These are phyloP conservation scores for Cyprinodon variegatus DNA, from an alignment of 2,113 vertebrate species.

Conservation along the genomic window DNA sequence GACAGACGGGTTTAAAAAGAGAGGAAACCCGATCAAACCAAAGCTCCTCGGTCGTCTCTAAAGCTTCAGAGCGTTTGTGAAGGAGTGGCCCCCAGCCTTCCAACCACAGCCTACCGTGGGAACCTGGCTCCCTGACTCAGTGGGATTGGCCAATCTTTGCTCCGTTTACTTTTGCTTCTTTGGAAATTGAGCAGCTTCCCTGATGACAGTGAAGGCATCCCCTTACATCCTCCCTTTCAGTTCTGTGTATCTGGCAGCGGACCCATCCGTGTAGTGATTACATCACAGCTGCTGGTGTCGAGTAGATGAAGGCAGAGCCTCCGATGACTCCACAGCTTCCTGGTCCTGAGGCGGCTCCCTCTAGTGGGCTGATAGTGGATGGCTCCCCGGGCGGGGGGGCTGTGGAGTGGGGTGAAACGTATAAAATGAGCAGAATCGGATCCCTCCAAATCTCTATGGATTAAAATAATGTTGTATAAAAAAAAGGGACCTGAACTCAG, in stretches of 20 bases:
- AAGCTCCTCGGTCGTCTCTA: neutral
- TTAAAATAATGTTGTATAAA: no score
- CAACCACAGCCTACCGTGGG: neutral
- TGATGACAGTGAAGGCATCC: neutral
- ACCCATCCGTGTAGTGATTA: neutral
- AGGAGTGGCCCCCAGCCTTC: neutral
- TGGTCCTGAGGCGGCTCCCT: neutral
- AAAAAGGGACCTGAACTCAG: no score
- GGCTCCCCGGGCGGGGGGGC: no score
- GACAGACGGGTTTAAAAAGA: no score
- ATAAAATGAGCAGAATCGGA: no score
- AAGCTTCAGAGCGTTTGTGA: neutral
- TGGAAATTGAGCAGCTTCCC: neutral
- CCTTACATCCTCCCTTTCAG: neutral
- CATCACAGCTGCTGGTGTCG: neutral
- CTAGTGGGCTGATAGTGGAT: no score
- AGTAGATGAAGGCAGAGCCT: neutral
- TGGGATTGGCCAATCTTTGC: neutral
- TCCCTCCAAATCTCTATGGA: no score
- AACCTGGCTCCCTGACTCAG: neutral
- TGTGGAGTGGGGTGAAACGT: no score
- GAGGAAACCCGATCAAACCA: neutral
- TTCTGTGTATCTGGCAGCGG: neutral
- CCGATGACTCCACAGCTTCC: neutral
- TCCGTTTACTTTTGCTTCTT: neutral